A percentile compares a stretch with the other conserved stretches of the same genome.
phyloP scores from a whole-genome alignment of 2,797 vertebrate species.

The Squalus acanthias region DNA sequence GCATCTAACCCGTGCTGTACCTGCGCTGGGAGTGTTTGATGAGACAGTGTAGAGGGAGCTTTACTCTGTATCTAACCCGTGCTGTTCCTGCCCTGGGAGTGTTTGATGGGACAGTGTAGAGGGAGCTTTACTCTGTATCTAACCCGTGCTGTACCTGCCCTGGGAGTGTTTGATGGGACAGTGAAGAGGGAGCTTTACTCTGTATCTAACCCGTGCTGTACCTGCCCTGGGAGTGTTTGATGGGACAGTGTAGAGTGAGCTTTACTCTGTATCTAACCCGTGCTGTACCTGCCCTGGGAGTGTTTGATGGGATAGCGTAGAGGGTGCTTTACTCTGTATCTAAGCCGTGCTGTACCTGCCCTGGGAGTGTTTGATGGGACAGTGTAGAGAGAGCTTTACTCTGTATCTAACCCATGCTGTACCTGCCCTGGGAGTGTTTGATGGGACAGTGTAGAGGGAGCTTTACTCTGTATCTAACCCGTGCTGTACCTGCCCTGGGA shows the following conservation, averaged over 20 bases:
- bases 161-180: not conserved
- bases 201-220: not conserved
- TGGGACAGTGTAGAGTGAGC: slow-evolving; percentile 8
- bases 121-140: not conserved
- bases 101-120: not conserved
- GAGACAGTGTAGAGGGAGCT: too few relatives aligned
- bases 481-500: not conserved
- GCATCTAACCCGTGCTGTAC: not conserved
- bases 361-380: too few relatives aligned
- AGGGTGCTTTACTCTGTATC: too few relatives aligned
- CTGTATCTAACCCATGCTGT: too few relatives aligned
- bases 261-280: not conserved
- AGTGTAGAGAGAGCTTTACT: too few relatives aligned
- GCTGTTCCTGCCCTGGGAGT: not conserved
- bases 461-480: not conserved
- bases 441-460: not conserved
- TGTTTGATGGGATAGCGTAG: not conserved
- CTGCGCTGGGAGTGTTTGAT: not conserved
- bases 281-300: not conserved
- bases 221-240: not conserved
- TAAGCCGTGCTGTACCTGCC: too few relatives aligned
- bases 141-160: too few relatives aligned
- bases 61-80: too few relatives aligned
- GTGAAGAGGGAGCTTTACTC: not conserved
- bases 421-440: not conserved